Evolutionary conservation across 37 sponge, comb jelly and placozoan genomes (phyloP).

Genomic region (Chondrosia reniformis): DNA sequence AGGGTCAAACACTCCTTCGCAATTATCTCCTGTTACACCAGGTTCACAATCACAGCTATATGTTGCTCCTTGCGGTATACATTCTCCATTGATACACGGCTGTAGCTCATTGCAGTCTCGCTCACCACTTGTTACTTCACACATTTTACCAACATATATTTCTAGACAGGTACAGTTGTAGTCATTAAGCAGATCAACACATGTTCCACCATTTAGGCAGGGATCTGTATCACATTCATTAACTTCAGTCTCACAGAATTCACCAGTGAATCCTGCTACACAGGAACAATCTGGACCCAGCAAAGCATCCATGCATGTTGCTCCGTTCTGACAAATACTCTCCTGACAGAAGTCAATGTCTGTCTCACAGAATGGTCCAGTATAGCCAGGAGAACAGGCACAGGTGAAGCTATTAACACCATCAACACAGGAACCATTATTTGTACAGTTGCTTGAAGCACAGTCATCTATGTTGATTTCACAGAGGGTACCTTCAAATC

Average conservation of each 20-base stretch:
- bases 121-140: conserved; percentile 48
- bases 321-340: conserved; percentile 43
- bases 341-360: conserved; percentile 61
- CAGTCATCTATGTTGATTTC: conserved; percentile 32
- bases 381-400: conserved; percentile 53
- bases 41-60: conserved; percentile 30
- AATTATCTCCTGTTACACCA: conserved; percentile 29
- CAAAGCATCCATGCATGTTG: conserved; percentile 32
- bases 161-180: conserved; percentile 26
- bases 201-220: conserved; percentile 53
- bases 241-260: conserved; percentile 48
- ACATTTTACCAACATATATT: conserved; percentile 32
- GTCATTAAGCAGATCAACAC: conserved; percentile 38
- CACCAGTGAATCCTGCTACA: conserved; percentile 55
- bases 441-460: background rate
- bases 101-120: background rate
- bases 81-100: background rate
- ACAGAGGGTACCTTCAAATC: conserved; percentile 16
- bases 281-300: conserved; percentile 41
- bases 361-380: conserved; percentile 42
- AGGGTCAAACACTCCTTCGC: conserved; percentile 13
- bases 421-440: conserved; percentile 21
- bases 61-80: background rate
- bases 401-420: conserved; percentile 28
- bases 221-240: conserved; percentile 55